Conservation (phyloP, 1,140 invertebrate genomes). For the Temnothorax nylanderi region DNA sequence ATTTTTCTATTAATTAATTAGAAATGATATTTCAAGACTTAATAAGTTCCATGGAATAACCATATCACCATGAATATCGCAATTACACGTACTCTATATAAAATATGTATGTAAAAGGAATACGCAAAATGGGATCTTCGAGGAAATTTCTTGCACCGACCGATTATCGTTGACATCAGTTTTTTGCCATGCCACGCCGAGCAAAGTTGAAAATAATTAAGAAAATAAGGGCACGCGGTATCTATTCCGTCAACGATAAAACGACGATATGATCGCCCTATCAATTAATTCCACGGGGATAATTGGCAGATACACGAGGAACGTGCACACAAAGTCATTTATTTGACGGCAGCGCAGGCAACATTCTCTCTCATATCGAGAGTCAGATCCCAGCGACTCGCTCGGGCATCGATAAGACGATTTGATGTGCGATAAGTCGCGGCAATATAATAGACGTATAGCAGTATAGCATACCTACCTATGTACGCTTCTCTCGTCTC, state of each 20-base stretch:
- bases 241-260: constrained; percentile 22
- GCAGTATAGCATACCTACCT: background rate
- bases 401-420: constrained; percentile 51
- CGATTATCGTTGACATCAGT: background rate
- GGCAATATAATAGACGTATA: constrained; percentile 59
- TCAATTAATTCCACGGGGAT: constrained; percentile 49
- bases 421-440: constrained; percentile 68
- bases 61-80: background rate
- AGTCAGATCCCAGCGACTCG: background rate
- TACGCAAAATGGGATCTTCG: background rate
- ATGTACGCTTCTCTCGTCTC: background rate
- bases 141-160: constrained; percentile 1
- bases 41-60: background rate
- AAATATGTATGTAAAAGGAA: background rate
- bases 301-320: constrained; percentile 60
- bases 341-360: constrained; percentile 5
- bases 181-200: background rate
- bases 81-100: background rate
- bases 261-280: constrained; percentile 39
- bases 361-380: constrained; percentile 28
- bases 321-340: constrained; percentile 59
- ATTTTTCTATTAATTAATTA: constrained; percentile 33
- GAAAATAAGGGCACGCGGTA: constrained; percentile 16
- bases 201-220: constrained; percentile 39
- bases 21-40: background rate